phyloP scores from a whole-genome alignment of 2,113 vertebrate genomes.

The Struthio camelus region DNA sequence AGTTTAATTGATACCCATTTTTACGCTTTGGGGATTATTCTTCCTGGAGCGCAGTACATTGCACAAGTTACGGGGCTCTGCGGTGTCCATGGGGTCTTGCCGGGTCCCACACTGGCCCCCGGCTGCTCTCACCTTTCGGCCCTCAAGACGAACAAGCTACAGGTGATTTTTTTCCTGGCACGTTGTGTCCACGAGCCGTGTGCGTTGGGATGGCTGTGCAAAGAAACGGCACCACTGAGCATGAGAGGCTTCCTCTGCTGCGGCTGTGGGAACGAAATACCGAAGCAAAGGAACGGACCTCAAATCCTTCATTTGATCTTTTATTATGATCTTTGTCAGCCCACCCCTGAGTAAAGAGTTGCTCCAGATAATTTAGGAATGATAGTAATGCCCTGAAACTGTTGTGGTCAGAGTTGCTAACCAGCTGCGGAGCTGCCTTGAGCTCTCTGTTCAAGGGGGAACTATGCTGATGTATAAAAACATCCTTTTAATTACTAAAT shows the following conservation, averaged over 20 bases:
- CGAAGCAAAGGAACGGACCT: background rate
- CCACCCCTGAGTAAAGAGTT: background rate
- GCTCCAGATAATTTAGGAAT: background rate
- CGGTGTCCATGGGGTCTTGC: too few relatives aligned
- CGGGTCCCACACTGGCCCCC: background rate
- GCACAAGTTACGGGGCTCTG: too few relatives aligned
- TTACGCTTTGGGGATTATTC: background rate
- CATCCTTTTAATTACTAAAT: background rate
- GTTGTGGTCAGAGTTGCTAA: background rate
- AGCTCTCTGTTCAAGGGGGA: background rate
- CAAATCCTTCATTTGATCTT: background rate
- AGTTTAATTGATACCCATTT: background rate
- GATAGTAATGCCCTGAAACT: background rate
- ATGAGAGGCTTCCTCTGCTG: background rate
- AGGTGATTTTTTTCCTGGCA: background rate
- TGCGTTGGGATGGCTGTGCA: background rate
- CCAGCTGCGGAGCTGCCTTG: background rate
- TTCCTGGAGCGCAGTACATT: background rate
- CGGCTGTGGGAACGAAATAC: background rate
- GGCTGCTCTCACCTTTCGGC: background rate
- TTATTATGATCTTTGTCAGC: background rate
- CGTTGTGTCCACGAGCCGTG: background rate
- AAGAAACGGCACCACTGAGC: fast-evolving
- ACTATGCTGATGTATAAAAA: background rate
- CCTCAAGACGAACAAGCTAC: background rate